phyloP scores from a whole-genome alignment of 2,113 vertebrate species.

The Xenopus laevis region DNA sequence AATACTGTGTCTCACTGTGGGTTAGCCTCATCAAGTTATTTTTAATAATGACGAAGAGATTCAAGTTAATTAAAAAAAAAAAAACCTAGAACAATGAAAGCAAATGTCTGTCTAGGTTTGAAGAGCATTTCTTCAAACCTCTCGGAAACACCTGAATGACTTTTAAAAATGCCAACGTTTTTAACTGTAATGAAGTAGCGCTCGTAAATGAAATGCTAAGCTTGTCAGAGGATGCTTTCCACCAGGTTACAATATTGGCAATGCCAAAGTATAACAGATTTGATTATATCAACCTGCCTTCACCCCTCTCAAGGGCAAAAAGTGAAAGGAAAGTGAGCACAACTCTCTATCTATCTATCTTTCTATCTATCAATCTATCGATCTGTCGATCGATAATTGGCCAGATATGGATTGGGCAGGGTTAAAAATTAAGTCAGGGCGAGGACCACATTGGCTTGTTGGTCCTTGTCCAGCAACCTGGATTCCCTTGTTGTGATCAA shows the following conservation, averaged over 20 bases:
- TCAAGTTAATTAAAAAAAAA: background rate
- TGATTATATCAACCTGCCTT: no score
- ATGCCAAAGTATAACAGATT: background rate
- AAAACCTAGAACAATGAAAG: background rate
- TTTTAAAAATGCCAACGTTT: constrained; percentile 26
- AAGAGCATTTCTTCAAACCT: background rate
- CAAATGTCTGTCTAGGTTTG: background rate
- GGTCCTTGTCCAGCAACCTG: no score
- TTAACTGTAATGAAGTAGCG: constrained; percentile 13
- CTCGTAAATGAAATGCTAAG: constrained; percentile 3
- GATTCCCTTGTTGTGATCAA: no score
- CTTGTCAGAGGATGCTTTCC: constrained; percentile 1
- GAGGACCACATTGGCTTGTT: no score
- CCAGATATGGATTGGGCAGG: no score
- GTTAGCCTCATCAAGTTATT: background rate
- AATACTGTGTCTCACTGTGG: constrained; percentile 21
- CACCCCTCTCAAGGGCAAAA: no score
- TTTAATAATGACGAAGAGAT: constrained; percentile 7
- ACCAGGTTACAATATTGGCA: background rate
- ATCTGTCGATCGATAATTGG: no score
- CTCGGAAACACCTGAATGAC: background rate
- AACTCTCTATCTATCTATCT: no score
- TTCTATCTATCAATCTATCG: no score
- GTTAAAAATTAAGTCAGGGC: no score
- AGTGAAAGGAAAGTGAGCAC: no score